Evolutionary conservation across 2,113 vertebrate genomes (phyloP).

Genomic region (Hyaena hyaena): DNA sequence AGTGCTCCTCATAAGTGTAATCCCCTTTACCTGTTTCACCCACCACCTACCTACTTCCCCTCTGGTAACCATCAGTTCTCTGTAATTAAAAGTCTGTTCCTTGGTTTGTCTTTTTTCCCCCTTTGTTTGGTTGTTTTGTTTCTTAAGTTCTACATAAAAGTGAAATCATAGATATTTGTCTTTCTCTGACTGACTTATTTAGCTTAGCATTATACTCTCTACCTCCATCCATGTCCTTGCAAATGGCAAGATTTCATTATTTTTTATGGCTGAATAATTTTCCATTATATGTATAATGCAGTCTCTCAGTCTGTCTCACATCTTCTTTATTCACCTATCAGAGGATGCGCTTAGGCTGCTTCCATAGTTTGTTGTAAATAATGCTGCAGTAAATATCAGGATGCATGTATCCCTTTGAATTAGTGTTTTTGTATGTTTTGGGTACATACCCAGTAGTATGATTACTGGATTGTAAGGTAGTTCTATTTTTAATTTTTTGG

Average conservation of each 20-base stretch:
- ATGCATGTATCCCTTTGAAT: neutral
- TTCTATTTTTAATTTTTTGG: neutral
- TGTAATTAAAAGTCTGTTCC: neutral
- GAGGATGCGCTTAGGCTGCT: neutral
- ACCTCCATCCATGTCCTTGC: neutral
- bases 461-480: neutral
- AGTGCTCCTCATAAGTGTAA: neutral
- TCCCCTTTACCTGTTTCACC: neutral
- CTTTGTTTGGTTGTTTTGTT: neutral
- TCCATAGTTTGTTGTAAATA: neutral
- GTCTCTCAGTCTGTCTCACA: too few species aligned
- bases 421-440: neutral
- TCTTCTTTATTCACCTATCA: neutral
- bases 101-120: neutral
- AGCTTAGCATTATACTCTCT: neutral
- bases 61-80: neutral
- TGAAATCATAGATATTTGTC: neutral
- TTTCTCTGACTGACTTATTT: neutral
- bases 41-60: neutral
- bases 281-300: neutral
- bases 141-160: neutral
- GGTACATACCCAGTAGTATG: neutral
- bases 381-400: neutral
- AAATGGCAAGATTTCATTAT: neutral
- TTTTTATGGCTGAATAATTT: neutral